phyloP scores from a whole-genome alignment of 2,113 vertebrate species.

The Ranitomeya variabilis region DNA sequence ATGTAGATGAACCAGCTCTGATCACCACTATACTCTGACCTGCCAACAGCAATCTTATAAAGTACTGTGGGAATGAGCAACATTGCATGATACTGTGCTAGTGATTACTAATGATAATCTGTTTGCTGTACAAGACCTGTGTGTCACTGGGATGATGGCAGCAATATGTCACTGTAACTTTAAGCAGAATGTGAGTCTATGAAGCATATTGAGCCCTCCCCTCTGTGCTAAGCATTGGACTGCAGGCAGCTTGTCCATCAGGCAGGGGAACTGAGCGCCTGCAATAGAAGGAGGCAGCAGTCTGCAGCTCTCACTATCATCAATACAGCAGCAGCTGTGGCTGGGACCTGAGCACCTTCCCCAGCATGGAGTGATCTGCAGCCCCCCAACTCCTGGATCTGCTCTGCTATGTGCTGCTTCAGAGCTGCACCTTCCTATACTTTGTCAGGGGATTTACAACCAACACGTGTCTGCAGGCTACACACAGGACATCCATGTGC shows the following conservation, averaged over 20 bases:
- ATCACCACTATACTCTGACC: background rate
- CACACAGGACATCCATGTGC: slow-evolving; percentile 38
- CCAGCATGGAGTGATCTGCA: background rate
- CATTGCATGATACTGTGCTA: background rate
- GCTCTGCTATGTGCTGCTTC: background rate
- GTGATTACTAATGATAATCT: slow-evolving; percentile 20
- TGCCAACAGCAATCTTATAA: background rate
- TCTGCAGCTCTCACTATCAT: slow-evolving; percentile 39
- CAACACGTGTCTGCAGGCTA: slow-evolving; percentile 46
- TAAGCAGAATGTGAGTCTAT: slow-evolving; percentile 48
- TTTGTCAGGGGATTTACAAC: slow-evolving; percentile 17
- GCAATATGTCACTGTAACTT: slow-evolving; percentile 53
- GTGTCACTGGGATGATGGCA: slow-evolving; percentile 36
- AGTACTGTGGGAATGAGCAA: background rate
- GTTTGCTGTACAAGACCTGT: slow-evolving; percentile 2
- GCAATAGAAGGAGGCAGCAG: slow-evolving; percentile 39
- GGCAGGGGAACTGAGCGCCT: slow-evolving; percentile 34
- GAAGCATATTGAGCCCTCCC: slow-evolving; percentile 47
- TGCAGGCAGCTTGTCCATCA: slow-evolving; percentile 50
- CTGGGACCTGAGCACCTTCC: slow-evolving; percentile 2
- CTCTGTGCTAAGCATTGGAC: slow-evolving; percentile 45
- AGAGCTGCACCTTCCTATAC: background rate
- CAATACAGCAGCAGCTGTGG: slow-evolving; percentile 3
- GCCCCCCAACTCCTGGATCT: slow-evolving; percentile 16
- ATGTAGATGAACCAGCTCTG: background rate